Conservation (phyloP, 1,140 invertebrate species). For the Brachionus rubens region DNA sequence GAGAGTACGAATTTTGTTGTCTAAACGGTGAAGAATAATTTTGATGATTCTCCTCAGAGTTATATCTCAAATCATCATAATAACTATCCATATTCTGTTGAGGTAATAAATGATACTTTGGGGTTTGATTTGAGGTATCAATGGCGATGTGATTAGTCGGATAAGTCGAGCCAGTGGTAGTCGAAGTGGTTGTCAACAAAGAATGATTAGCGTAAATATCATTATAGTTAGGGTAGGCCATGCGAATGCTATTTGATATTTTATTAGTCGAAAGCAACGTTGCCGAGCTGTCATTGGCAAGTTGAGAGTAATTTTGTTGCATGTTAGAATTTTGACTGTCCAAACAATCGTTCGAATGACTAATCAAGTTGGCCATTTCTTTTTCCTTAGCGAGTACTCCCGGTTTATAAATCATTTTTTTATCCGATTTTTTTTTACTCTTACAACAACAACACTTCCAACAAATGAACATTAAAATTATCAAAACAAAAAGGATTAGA, state of each 20-base stretch:
- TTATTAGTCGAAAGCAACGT: constrained; percentile 18
- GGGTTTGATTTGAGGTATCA: constrained; percentile 13
- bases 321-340: not conserved
- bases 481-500: not conserved
- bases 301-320: not conserved
- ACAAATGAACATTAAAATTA: not conserved
- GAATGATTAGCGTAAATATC: constrained; percentile 45
- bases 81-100: not conserved
- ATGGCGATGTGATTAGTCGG: constrained; percentile 6
- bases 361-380: constrained; percentile 21
- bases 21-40: constrained; percentile 7
- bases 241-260: constrained; percentile 35
- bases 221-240: constrained; percentile 31
- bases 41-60: not conserved
- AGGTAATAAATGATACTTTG: constrained; percentile 12
- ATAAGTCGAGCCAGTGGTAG: not conserved
- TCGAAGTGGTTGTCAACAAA: constrained; percentile 13
- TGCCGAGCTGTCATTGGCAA: constrained; percentile 35
- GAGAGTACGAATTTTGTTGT: constrained; percentile 18
- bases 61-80: constrained; percentile 12
- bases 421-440: not conserved
- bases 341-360: not conserved
- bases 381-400: not conserved
- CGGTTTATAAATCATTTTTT: not conserved
- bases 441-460: constrained; percentile 17